Percentiles rank a stretch among this genome's conserved stretches.
Conservation (phyloP, 2,888 invertebrate genomes). For the Mellilla xanthometata region DNA sequence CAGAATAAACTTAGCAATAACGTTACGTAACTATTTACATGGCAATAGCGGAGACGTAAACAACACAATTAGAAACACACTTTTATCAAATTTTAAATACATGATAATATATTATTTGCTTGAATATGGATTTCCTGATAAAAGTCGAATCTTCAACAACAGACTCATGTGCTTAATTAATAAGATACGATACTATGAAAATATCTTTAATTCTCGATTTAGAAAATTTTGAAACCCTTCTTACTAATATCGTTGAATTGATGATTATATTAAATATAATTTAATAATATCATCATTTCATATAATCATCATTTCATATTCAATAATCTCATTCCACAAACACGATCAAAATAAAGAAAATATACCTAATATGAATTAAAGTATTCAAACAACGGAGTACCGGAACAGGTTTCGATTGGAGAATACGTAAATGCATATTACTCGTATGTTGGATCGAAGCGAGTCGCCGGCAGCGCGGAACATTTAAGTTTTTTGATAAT, state of each 20-base stretch:
- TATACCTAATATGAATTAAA: conserved; percentile 34
- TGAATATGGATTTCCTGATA: background rate
- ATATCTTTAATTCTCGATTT: background rate
- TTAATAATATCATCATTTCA: no score
- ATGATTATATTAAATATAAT: conserved; percentile 8
- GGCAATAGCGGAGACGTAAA: background rate
- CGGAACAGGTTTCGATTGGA: conserved; percentile 46
- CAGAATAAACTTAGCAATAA: background rate
- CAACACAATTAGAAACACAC: background rate
- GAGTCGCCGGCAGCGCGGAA: conserved; percentile 7
- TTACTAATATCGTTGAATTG: background rate
- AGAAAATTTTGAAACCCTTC: conserved; percentile 11
- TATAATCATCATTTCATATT: no score
- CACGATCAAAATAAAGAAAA: conserved; percentile 31
- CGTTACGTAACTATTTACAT: conserved; percentile 9
- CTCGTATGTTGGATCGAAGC: conserved; percentile 27
- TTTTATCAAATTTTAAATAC: conserved; percentile 2
- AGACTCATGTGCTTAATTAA: background rate
- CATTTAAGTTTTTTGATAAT: conserved; percentile 31
- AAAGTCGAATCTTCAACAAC: background rate
- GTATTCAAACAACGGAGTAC: conserved; percentile 38
- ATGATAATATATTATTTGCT: no score
- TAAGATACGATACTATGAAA: background rate
- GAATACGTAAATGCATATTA: conserved; percentile 46
- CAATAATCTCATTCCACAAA: conserved; percentile 5